Percentiles rank a stretch among this genome's conserved stretches.
Evolutionary conservation across 2,113 vertebrate genomes (phyloP).

Genomic region (Psilopogon haemacephalus): DNA sequence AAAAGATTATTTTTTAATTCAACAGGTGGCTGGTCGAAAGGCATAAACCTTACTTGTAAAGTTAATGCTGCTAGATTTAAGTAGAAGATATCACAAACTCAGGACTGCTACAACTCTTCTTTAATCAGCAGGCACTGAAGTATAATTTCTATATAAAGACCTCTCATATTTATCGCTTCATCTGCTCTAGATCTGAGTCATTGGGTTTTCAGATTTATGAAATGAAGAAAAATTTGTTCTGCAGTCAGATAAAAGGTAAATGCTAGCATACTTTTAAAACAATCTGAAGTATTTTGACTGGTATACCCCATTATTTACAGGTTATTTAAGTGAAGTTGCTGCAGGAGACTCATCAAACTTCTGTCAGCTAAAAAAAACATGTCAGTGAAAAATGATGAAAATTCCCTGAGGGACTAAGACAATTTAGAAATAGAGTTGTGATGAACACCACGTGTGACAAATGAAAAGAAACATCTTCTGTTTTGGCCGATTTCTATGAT

Average conservation of each 20-base stretch:
- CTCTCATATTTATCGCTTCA: conserved; percentile 7
- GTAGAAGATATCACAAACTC: not conserved
- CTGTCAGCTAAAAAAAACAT: not conserved
- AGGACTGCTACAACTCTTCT: not conserved
- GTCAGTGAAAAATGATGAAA: not conserved
- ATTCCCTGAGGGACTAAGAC: not conserved
- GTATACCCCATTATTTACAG: conserved; percentile 14
- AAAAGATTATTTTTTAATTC: not conserved
- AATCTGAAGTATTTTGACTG: not conserved
- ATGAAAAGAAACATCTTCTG: not conserved
- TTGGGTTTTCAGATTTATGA: conserved; percentile 29
- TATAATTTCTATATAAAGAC: conserved; percentile 29
- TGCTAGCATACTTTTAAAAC: not conserved
- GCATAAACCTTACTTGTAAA: not conserved
- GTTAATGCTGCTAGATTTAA: not conserved
- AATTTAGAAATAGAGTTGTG: conserved; percentile 15
- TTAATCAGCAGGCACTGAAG: conserved; percentile 5
- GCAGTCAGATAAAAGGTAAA: not conserved
- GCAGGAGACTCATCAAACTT: conserved; percentile 23
- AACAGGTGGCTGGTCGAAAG: not conserved
- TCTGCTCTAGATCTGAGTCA: not conserved
- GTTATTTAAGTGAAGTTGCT: conserved; percentile 8
- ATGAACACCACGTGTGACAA: not conserved
- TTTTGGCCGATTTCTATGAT: not conserved
- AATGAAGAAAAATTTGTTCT: conserved; percentile 35